Evolutionary conservation across 1,140 invertebrate species (phyloP), one percentile per base, ranked within the genome.

Genomic region (Brachionus rotundiformis): DNA sequence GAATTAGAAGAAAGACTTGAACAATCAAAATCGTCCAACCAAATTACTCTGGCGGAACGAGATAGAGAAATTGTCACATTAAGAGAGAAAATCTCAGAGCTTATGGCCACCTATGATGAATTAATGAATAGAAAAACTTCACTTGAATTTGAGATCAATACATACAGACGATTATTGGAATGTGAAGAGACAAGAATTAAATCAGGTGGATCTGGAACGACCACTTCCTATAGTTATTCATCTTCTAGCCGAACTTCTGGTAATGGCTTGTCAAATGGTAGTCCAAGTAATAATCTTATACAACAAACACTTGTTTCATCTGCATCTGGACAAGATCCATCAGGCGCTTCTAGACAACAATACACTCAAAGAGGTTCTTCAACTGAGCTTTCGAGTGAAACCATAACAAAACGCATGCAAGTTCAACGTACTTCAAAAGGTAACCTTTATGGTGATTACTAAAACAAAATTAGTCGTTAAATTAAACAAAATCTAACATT

Each of bases 71-170:
- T 82, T 19, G 63, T 27, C 0, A 3, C 23, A 7, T 41, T 82
- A 10, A 63, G 81, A 71, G 65, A 68, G 23, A 68, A 82, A 33
- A 68, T 68, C 5, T 36, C 31, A 8, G 63, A 71, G 36, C 41
- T 47, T 8, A 63, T 65, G 61, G 27, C 59, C 23, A 63, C 81
- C 6, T 49, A 65, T 82, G 61, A 63, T 29, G 61, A 63, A 7
- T n/a, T 73, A 0, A 47, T 82, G 25, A 59, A 75, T 16, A 23
- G 61, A 36, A 82, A 82, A 41, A 63, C 59, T 19, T 71, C 63
- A 19, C 81, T 82, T 27, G 27, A 63, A 61, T 82, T 82, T 49
- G 81, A 82, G 33, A 82, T 82, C 8, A 82, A 82, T 25, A 82
- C 81, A n/a, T 82, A 82, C 25, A 71, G 65, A 59, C 61, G 81